Percentiles rank a stretch among this genome's conserved stretches.
phyloP scores from a whole-genome alignment of 2,888 invertebrate species.

The Lasioglossum lativentre region DNA sequence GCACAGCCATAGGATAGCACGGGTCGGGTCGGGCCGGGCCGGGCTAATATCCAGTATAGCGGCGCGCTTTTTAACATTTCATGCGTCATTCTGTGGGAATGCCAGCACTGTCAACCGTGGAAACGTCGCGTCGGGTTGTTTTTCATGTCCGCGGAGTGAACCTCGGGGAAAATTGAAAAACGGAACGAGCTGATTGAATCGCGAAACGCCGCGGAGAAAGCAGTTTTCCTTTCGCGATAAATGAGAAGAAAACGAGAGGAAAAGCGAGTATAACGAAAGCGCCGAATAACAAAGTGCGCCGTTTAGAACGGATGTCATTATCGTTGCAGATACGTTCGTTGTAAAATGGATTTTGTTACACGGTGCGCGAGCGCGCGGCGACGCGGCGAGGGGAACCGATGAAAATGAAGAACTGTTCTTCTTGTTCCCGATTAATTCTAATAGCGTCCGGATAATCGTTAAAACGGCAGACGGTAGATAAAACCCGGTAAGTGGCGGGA shows the following conservation, averaged over 20 bases:
- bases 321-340: conserved; percentile 5
- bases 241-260: conserved; percentile 5
- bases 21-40: background rate
- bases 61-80: background rate
- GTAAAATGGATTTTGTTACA: background rate
- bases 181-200: background rate
- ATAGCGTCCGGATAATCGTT: background rate
- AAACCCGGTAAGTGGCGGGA: background rate
- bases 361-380: background rate
- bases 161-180: background rate
- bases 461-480: background rate
- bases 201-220: background rate
- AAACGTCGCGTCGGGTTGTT: background rate
- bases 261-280: background rate
- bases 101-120: background rate
- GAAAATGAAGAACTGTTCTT: conserved; percentile 16
- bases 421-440: background rate
- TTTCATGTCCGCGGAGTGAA: background rate
- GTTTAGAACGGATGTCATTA: conserved; percentile 17
- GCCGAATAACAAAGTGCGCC: conserved; percentile 10
- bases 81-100: background rate
- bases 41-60: background rate
- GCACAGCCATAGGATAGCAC: background rate
- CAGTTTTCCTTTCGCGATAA: conserved; percentile 11
- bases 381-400: background rate